Conservation (phyloP, 37 sponge, comb jelly and placozoan species). For the Ianthella basta region DNA sequence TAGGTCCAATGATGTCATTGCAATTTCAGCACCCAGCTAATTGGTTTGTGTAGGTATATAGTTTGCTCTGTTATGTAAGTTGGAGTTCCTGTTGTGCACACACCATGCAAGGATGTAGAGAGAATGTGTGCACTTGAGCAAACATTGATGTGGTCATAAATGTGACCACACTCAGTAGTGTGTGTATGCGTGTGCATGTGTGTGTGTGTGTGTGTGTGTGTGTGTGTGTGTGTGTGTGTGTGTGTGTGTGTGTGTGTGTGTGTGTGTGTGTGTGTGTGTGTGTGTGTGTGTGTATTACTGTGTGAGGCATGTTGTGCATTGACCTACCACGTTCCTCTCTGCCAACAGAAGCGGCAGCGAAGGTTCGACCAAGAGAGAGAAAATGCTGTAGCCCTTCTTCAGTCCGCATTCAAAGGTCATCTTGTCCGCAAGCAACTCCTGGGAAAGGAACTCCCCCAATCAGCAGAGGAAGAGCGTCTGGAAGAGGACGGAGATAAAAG, state of each 20-base stretch:
- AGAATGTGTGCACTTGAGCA: too few relatives aligned
- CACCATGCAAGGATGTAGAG: too few relatives aligned
- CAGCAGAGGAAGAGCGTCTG: neutral
- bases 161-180: neutral
- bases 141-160: too few relatives aligned
- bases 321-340: neutral
- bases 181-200: neutral
- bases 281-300: neutral
- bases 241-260: constrained; percentile 34
- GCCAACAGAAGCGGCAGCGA: constrained; percentile 10
- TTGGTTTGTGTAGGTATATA: too few relatives aligned
- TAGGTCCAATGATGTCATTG: too few relatives aligned
- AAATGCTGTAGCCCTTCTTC: constrained; percentile 27
- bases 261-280: constrained; percentile 22
- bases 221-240: constrained; percentile 32
- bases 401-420: constrained; percentile 51
- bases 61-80: too few relatives aligned
- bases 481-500: neutral
- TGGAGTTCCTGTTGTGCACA: too few relatives aligned
- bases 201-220: constrained; percentile 25
- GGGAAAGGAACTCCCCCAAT: neutral
- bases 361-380: constrained; percentile 27
- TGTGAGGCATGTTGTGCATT: neutral
- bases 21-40: too few relatives aligned
- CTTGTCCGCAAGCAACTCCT: constrained; percentile 26